Conservation (phyloP, 2,888 invertebrate genomes). For the Tipula helvola region DNA sequence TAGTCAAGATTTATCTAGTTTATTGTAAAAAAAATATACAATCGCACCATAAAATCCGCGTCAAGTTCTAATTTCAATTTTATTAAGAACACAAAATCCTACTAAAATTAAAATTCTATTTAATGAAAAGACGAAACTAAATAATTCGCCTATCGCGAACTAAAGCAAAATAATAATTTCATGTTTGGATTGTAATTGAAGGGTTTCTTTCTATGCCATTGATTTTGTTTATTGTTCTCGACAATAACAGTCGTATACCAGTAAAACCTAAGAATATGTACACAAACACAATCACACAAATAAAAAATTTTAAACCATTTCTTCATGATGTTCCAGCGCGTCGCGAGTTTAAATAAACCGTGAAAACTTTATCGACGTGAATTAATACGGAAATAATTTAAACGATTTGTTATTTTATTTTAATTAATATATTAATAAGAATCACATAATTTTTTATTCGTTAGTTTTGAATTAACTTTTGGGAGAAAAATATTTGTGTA, state of each 20-base stretch:
- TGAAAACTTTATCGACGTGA: constrained; percentile 19
- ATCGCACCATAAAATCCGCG: not conserved
- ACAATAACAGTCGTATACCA: not conserved
- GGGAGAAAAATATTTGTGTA: not conserved
- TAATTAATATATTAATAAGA: not conserved
- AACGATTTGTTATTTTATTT: not conserved
- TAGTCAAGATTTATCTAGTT: no score
- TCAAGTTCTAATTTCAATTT: not conserved
- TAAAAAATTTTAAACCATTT: not conserved
- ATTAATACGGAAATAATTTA: constrained; percentile 21
- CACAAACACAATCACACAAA: not conserved
- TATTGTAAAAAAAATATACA: no score
- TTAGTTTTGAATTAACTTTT: not conserved
- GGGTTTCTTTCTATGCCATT: not conserved
- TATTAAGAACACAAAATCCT: not conserved
- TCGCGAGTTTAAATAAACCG: not conserved
- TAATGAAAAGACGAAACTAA: not conserved
- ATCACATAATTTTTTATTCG: not conserved
- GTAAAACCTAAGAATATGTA: not conserved
- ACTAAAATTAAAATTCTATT: not conserved
- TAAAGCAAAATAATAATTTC: not conserved
- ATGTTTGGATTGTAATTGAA: not conserved
- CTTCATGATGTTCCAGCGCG: not conserved
- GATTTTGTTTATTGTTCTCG: not conserved
- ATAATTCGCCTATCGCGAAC: not conserved